These are phyloP conservation scores for Trileptium ribeirensis DNA, from an alignment of 2,888 invertebrate genomes.

Conservation along the genomic window DNA sequence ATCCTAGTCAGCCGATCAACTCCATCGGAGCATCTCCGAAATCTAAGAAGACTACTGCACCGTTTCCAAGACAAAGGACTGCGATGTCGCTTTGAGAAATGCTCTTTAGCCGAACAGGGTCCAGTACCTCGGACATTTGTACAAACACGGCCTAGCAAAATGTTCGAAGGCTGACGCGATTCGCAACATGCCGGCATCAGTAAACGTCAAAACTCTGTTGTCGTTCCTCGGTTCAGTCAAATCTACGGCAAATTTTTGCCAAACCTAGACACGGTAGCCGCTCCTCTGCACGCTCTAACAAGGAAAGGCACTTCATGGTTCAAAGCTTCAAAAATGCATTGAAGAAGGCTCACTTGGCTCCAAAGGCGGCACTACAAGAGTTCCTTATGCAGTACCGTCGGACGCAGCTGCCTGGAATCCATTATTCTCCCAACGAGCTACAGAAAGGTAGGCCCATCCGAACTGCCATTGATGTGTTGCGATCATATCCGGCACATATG, in stretches of 20 bases:
- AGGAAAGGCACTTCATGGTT: background rate
- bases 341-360: no score
- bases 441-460: no score
- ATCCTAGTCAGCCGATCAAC: background rate
- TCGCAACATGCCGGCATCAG: constrained; percentile 11
- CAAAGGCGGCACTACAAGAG: no score
- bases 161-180: constrained; percentile 27
- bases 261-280: background rate
- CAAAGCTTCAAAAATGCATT: no score
- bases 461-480: no score
- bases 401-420: no score
- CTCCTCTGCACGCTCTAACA: background rate
- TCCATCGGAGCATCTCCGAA: background rate
- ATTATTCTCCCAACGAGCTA: no score
- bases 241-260: background rate
- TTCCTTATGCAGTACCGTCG: no score
- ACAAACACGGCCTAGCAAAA: constrained; percentile 15
- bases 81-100: constrained; percentile 24
- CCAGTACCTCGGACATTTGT: constrained; percentile 13
- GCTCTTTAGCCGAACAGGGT: constrained; percentile 11
- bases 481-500: no score
- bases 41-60: background rate
- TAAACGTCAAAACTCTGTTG: background rate
- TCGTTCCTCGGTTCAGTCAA: background rate
- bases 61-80: constrained; percentile 13